Evolutionary conservation across 92 coral and sea anemone genomes (phyloP), one percentile per base, ranked within the genome.

Genomic region (Pocillopora grandis): DNA sequence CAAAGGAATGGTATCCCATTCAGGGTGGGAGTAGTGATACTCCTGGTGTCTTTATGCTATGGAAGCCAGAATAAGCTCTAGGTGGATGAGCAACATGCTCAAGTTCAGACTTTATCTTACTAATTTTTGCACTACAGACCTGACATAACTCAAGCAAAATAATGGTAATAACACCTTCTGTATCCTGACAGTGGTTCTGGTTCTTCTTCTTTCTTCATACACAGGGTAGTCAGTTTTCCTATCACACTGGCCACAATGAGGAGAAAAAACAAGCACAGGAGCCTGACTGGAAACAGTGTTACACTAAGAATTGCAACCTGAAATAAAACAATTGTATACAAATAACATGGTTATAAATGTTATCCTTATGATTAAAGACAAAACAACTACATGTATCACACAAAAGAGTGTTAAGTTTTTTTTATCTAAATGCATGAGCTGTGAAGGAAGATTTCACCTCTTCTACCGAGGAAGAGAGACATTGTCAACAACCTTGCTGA

Each of bases 231-330:
- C 17, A 93, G 27, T 21, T 77, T 13, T 72, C 87, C 94, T 67
- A 93, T 85, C 69, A 93, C 78, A 86, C 94, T 80, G n/a, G 91
- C 97, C 67, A 93, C 19, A 33, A 93, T 78, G n/a, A 88, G 80
- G 66, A 92, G 86, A 27, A 91, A 68, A 35, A 75, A 35, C 42
- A 87, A 85, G 59, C 89, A 87, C 20, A 93, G 70, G 37, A 93
- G 85, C 62, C 97, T 73, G 66, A 93, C 8, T 56, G 97, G 97
- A 75, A 93, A 88, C 61, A 93, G 74, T 10, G 97, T 93, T 23
- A 93, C 37, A 19, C 94, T 85, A 17, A 91, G 90, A 14, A 93
- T 33, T 80, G 87, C 91, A 61, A 93, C 92, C 97, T 93, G 76
- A 21, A 67, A 80, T 36, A 0, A 78, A 62, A 80, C 23, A 21